These are phyloP conservation scores for Artibeus lituratus DNA, from an alignment of 2,797 vertebrate species.

Conservation along the genomic window DNA sequence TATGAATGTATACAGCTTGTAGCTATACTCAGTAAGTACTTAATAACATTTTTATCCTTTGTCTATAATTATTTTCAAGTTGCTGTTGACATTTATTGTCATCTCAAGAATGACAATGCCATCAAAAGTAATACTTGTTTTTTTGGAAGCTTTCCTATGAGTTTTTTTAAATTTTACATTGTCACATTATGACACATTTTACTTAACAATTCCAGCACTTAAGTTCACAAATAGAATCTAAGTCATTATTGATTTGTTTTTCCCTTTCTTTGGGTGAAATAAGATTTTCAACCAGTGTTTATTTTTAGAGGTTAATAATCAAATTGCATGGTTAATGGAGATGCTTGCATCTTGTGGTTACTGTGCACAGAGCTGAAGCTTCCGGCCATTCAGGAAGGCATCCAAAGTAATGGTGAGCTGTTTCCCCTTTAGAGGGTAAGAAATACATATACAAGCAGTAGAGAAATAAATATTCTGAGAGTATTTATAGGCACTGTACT, in stretches of 20 bases:
- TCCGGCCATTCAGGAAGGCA: constrained; percentile 19
- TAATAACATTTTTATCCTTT: not conserved
- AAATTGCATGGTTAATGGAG: constrained; percentile 45
- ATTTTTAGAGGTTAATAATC: constrained; percentile 75
- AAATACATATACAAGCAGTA: not conserved
- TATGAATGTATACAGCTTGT: not conserved
- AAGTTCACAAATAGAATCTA: constrained; percentile 65
- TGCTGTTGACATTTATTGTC: not conserved
- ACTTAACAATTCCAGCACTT: constrained; percentile 69
- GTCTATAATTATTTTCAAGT: not conserved
- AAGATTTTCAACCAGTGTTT: constrained; percentile 62
- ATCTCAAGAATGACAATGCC: not conserved
- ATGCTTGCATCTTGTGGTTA: constrained; percentile 53
- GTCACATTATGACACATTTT: constrained; percentile 63
- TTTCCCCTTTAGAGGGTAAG: constrained; percentile 53
- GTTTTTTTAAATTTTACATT: constrained; percentile 11
- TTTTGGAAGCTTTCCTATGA: constrained; percentile 8
- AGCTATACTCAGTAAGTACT: not conserved
- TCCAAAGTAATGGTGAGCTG: not conserved
- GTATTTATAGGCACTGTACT: constrained; percentile 56
- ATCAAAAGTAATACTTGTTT: not conserved
- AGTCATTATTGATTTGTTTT: constrained; percentile 69
- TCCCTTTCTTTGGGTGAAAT: constrained; percentile 55
- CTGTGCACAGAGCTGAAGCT: not conserved
- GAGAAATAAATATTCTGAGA: constrained; percentile 50